A percentile compares a stretch with the other conserved stretches of the same genome.
phyloP scores from a whole-genome alignment of 1,140 invertebrate species.

The Zaprionus gabonicus region DNA sequence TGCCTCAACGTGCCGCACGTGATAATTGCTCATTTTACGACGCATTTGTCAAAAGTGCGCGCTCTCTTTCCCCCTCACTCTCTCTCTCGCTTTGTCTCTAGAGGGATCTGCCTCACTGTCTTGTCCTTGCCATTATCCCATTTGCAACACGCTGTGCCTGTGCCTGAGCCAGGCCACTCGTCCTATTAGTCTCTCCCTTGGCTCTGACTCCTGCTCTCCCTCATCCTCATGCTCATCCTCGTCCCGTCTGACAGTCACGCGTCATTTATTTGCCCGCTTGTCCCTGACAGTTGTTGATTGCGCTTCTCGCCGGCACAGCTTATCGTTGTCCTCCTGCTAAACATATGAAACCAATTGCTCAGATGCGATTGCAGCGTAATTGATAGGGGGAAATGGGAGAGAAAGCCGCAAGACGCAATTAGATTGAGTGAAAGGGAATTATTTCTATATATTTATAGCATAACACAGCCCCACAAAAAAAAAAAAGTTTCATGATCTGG shows the following conservation, averaged over 20 bases:
- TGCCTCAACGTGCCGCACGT: constrained; percentile 44
- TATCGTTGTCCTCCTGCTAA: constrained; percentile 3
- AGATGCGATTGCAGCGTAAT: neutral
- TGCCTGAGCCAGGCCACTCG: neutral
- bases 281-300: constrained; percentile 52
- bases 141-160: constrained; percentile 20
- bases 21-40: constrained; percentile 62
- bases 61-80: constrained; percentile 4
- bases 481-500: too few species aligned
- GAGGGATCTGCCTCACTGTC: neutral
- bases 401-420: neutral
- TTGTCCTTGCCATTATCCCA: constrained; percentile 12
- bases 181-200: neutral
- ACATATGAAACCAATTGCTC: too few species aligned
- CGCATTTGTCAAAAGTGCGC: constrained; percentile 55
- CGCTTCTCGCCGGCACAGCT: constrained; percentile 24
- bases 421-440: too few species aligned
- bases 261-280: constrained; percentile 57
- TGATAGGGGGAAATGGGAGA: neutral
- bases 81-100: too few species aligned
- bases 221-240: neutral
- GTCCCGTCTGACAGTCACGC: constrained; percentile 40
- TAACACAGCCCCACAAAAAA: too few species aligned
- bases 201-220: neutral
- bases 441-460: too few species aligned